Conservation (phyloP, 1,140 invertebrate species). For the Heliothis subflexa region DNA sequence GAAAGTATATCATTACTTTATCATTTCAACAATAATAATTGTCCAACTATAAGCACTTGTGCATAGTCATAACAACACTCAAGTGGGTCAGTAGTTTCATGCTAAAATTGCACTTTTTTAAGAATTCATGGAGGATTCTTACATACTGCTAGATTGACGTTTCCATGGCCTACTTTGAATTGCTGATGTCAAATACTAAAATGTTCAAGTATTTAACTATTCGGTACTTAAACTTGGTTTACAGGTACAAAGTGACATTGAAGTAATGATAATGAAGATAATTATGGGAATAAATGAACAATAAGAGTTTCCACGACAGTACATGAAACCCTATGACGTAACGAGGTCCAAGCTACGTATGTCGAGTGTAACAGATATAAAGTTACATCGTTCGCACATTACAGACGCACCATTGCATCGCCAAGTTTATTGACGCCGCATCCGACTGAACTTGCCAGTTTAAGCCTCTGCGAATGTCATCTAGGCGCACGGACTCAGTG, state of each 20-base stretch:
- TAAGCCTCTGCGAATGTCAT: slow-evolving; percentile 82
- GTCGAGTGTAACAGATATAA: slow-evolving; percentile 57
- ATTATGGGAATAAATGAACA: slow-evolving; percentile 35
- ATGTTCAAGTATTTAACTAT: neutral
- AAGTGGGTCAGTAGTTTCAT: slow-evolving; percentile 17
- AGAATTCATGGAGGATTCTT: neutral
- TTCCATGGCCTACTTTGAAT: slow-evolving; percentile 6
- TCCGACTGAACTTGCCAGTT: slow-evolving; percentile 78
- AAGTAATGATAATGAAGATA: slow-evolving; percentile 26
- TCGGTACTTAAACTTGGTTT: neutral
- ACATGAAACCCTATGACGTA: slow-evolving; percentile 28
- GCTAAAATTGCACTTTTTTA: slow-evolving; percentile 17
- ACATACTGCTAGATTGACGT: neutral
- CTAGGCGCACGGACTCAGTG: slow-evolving; percentile 82
- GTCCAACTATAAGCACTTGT: neutral
- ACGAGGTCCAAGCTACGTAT: slow-evolving; percentile 11
- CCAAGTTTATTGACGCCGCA: slow-evolving; percentile 75
- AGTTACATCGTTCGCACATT: slow-evolving; percentile 67
- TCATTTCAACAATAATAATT: slow-evolving; percentile 26
- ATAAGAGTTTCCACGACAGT: slow-evolving; percentile 40
- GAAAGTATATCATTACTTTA: slow-evolving; percentile 26
- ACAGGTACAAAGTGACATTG: slow-evolving; percentile 14
- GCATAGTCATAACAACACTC: neutral
- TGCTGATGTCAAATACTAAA: neutral
- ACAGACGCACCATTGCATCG: slow-evolving; percentile 61